Percentiles rank a stretch among this genome's conserved stretches.
Conservation (phyloP, 2,113 vertebrate species). For the Phylloscopus trochiloides region DNA sequence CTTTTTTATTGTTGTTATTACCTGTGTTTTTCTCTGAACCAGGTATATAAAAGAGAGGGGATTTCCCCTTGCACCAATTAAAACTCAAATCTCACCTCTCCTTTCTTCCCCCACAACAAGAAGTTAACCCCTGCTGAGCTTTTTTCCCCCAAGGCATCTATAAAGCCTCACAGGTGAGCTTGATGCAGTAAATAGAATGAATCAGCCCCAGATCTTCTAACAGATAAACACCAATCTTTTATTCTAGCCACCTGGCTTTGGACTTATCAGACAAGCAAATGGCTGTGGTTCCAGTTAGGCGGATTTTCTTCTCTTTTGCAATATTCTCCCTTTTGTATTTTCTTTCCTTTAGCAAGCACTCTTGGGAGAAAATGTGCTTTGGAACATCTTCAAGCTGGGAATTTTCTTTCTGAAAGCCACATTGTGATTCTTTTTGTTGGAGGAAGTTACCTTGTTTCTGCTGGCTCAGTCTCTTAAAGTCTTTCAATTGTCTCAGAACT, state of each 20-base stretch:
- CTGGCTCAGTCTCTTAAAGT: neutral
- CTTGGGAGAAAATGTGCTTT: neutral
- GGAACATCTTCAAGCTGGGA: neutral
- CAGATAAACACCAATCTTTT: constrained; percentile 76
- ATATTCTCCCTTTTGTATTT: constrained; percentile 34
- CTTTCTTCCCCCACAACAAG: constrained; percentile 66
- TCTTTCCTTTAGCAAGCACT: neutral
- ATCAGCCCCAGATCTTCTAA: constrained; percentile 74
- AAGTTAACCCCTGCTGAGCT: constrained; percentile 75
- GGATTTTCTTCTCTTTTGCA: constrained; percentile 25
- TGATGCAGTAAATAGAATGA: constrained; percentile 74
- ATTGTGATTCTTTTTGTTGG: neutral
- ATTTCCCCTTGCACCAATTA: constrained; percentile 76
- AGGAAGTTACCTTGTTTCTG: neutral
- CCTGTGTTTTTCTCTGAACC: constrained; percentile 40
- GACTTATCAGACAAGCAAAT: constrained; percentile 41
- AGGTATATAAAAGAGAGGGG: constrained; percentile 65
- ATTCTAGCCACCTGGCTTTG: constrained; percentile 69
- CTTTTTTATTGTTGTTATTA: constrained; percentile 25
- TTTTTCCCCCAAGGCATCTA: constrained; percentile 71
- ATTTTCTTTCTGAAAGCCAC: neutral
- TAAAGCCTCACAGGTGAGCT: constrained; percentile 80
- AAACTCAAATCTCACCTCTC: constrained; percentile 59
- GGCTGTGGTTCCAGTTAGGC: constrained; percentile 3
- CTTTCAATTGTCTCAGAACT: neutral